Evolutionary conservation across 2,113 vertebrate genomes (phyloP), one percentile per base, ranked within the genome.

Genomic region (Scophthalmus maximus): DNA sequence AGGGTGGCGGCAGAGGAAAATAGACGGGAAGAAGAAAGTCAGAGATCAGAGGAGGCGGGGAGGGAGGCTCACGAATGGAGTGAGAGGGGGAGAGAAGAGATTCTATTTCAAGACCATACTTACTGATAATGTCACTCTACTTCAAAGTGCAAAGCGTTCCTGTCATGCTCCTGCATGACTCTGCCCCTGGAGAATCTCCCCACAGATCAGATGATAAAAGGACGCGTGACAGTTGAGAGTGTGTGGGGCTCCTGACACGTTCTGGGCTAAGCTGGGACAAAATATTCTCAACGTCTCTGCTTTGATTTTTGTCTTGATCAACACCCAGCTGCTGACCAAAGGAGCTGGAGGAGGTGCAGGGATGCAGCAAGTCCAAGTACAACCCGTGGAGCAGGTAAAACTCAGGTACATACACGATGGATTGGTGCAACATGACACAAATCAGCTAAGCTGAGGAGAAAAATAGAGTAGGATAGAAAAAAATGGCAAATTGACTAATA

Each of bases 111-210:
- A 91, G 90, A 89, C 85, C 76, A 85, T 87, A 81, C 90, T 91
- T 81, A 87, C 87, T 88, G 90, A 93, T 93, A 94, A 92, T 93
- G 92, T 94, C 92, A 91, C 88, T 92, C 88, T 83, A 89, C 93
- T 91, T 92, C 92, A 93, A 93, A 93, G 91, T 88, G 91, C 88
- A 90, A 91, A 92, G 88, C 85, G 76, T 77, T 87, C 66, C 86
- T 89, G 87, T 89, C 90, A 90, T 82, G 84, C 85, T 89, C 83
- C 85, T 82, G 88, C 81, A 44, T 74, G 81, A 71, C 77, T 73
- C 70, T 55, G 79, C 78, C 90, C 82, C 89, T 78, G 73, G 91
- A 93, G 92, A 87, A 84, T 91, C 85, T 79, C 78, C 81, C 79
- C 79, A 79, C 62, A 89, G 91, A 92, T 93, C 86, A 88, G 88